Conservation (phyloP, 2,888 invertebrate genomes). For the Lysandra bellargus region DNA sequence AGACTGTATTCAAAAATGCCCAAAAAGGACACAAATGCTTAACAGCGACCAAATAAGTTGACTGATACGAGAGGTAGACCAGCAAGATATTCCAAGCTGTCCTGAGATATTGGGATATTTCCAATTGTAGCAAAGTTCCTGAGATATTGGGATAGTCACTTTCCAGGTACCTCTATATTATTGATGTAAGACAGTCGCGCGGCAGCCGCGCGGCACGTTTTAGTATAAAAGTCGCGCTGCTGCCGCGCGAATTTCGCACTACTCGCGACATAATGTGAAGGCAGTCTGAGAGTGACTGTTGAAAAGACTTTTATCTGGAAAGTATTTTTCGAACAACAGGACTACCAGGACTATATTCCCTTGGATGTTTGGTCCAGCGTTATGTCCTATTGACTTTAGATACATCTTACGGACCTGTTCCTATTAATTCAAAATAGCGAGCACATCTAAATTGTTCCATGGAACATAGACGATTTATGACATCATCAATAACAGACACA, state of each 20-base stretch:
- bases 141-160: background rate
- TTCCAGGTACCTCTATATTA: background rate
- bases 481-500: slow-evolving; percentile 14
- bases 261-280: too few relatives aligned
- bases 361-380: background rate
- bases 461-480: slow-evolving; percentile 1
- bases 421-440: too few relatives aligned
- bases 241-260: too few relatives aligned
- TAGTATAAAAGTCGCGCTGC: too few relatives aligned
- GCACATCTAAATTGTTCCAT: background rate
- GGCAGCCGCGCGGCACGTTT: too few relatives aligned
- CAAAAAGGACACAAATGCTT: too few relatives aligned
- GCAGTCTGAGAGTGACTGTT: too few relatives aligned
- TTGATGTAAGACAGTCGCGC: background rate
- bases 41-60: background rate
- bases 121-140: background rate
- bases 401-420: background rate
- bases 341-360: background rate
- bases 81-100: background rate
- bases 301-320: too few relatives aligned
- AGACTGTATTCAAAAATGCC: too few relatives aligned
- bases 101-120: background rate
- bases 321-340: too few relatives aligned
- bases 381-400: background rate
- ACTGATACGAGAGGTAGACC: background rate